Conservation (phyloP, 2,797 vertebrate genomes). For the Dermochelys coriacea region DNA sequence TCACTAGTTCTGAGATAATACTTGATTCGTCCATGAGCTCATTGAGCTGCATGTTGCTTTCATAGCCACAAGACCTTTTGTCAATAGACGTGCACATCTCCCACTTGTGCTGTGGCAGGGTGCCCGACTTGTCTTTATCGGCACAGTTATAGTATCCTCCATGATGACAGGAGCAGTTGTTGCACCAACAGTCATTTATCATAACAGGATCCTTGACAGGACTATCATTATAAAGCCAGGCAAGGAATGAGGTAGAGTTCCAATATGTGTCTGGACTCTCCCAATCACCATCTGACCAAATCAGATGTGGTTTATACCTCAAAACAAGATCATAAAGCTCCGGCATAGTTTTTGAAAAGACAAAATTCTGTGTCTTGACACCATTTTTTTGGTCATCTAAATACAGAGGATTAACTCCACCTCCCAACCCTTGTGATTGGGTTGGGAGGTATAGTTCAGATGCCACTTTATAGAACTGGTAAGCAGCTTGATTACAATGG, state of each 20-base stretch:
- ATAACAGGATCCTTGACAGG: constrained; percentile 93
- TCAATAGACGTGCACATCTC: constrained; percentile 96
- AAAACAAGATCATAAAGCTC: constrained; percentile 92
- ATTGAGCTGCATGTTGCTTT: constrained; percentile 85
- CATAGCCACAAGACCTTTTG: constrained; percentile 92
- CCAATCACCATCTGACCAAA: constrained; percentile 97
- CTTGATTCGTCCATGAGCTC: constrained; percentile 83
- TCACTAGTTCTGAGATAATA: constrained; percentile 88
- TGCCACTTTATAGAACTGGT: neutral
- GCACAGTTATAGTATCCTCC: constrained; percentile 95
- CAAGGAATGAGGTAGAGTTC: constrained; percentile 94
- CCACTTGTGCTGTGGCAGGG: constrained; percentile 92
- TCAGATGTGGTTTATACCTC: constrained; percentile 90
- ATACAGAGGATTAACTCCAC: constrained; percentile 90
- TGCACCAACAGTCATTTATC: constrained; percentile 96
- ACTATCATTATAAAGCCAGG: constrained; percentile 98
- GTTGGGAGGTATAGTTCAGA: neutral
- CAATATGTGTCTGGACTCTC: constrained; percentile 94
- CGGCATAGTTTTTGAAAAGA: constrained; percentile 87
- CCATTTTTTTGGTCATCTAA: constrained; percentile 87
- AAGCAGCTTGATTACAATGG: neutral
- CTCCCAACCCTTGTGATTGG: neutral
- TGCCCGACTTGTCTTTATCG: constrained; percentile 90
- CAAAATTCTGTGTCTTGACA: constrained; percentile 91
- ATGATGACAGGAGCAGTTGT: constrained; percentile 89